phyloP scores from a whole-genome alignment of 37 sponge, comb jelly and placozoan species.

The Petrosia ficiformis region DNA sequence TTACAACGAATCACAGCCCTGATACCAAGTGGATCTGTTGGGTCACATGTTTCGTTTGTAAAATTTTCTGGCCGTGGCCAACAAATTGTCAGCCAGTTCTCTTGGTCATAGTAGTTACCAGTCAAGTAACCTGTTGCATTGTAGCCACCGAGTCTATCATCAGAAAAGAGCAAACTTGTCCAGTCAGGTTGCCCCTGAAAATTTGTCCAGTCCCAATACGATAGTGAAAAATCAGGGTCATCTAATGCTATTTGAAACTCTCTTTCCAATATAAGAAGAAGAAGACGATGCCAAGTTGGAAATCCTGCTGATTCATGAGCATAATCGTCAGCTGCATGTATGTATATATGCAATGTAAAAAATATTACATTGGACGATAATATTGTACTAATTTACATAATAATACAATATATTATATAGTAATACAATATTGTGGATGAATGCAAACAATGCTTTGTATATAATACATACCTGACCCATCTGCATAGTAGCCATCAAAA shows the following conservation, averaged over 20 bases:
- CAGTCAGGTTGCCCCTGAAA: no score
- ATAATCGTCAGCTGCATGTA: no score
- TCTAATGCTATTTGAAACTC: slow-evolving; percentile 20
- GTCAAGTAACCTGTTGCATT: background rate
- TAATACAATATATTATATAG: no score
- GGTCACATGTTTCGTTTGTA: background rate
- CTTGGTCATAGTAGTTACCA: background rate
- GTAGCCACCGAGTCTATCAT: background rate
- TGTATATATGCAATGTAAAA: no score
- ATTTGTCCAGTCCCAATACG: slow-evolving; percentile 40
- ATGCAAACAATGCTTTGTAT: no score
- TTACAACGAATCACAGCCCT: no score
- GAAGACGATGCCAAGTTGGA: slow-evolving; percentile 36
- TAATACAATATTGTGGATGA: no score
- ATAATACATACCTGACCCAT: background rate
- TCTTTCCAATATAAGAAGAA: slow-evolving; percentile 21
- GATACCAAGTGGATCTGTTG: background rate
- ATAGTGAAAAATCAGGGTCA: slow-evolving; percentile 14
- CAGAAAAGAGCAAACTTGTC: background rate
- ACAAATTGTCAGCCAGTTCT: background rate
- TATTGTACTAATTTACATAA: no score
- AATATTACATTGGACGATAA: no score
- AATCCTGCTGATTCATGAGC: slow-evolving; percentile 33
- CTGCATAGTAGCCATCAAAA: no score
- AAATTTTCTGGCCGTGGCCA: background rate